phyloP scores from a whole-genome alignment of 2,797 vertebrate species.

The Sardinella longiceps region DNA sequence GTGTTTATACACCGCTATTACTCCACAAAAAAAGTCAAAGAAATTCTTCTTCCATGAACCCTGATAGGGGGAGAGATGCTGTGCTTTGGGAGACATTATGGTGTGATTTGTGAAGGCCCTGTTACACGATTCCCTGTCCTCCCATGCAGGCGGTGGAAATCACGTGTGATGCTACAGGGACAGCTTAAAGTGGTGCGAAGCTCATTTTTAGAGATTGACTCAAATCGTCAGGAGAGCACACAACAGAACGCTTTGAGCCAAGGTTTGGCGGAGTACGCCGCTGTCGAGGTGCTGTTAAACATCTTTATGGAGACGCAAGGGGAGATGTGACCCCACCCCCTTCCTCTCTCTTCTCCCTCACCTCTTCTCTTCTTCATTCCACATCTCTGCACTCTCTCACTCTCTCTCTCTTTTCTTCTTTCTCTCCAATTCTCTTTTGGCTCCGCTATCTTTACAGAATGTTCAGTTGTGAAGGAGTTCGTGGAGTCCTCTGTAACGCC shows the following conservation, averaged over 20 bases:
- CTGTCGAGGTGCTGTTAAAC: conserved; percentile 16
- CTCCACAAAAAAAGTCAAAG: not conserved
- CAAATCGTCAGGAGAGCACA: not conserved
- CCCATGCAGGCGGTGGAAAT: not conserved
- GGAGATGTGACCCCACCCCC: not conserved
- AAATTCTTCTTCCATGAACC: not conserved
- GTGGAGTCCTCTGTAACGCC: not conserved
- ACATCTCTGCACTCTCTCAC: not conserved
- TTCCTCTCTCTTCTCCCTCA: not conserved
- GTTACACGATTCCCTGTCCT: not conserved
- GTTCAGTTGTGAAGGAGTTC: not conserved
- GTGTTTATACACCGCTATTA: conserved; percentile 19
- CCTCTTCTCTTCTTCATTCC: not conserved
- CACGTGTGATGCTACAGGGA: not conserved
- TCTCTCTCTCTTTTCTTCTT: not conserved
- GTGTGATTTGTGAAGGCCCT: not conserved
- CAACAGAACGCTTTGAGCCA: not conserved
- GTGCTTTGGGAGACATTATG: not conserved
- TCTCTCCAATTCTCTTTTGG: not conserved
- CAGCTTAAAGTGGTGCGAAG: not conserved
- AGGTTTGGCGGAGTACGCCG: not conserved
- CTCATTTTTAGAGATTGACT: conserved; percentile 15
- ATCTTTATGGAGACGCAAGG: conserved; percentile 3
- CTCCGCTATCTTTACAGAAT: not conserved
- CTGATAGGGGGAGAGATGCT: not conserved